Base-by-base conservation (phyloP, 2,888 invertebrate species). In the Cephalotes varians region DNA sequence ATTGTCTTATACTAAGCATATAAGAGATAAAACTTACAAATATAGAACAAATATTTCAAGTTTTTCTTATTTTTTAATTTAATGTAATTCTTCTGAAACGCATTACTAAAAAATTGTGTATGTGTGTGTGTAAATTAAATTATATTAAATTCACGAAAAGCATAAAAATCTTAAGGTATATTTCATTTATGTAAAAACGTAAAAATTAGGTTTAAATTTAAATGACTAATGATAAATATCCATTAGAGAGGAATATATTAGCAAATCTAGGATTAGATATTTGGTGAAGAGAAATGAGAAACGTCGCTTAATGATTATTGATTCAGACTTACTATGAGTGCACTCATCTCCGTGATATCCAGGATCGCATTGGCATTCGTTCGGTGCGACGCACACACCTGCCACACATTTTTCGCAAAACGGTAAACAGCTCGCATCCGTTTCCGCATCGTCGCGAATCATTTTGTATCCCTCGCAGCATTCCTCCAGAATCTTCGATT, bases 381-480 rank as follows among this genome's bases (percentile, higher is more conserved):
- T 95, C 2, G 95, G 95, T 1, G 96, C 95, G 6, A 96, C 94
- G 91, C 97, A 97, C 21, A 95, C 95, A 12, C 97, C 96, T 95
- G 80, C 85, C 25, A 93, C 85, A 88, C 96, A 96, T 15, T 93
- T 92, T 58, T 94, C 93, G 74, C 95, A 94, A 82, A 95, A 94
- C 25, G 95, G 94, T 34, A 94, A 86, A 89, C 96, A 96, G 51
- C 12, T 71, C 58, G 58, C 40, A 51, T 88, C 92, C 31, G 83
- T 72, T 28, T 91, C 87, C 51, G 79, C 40, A 37, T 37, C 51
- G n/a, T 47, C 69, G 37, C 65, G 44, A 74, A 54, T 69, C 28
- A 34, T 96, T 83, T 95, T 95, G 93, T 96, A 98, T 47, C 98
- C 98, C 80, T 96, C 96, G 92, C 98, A 98, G 94, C 98, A 98